Evolutionary conservation across 64 coral and sea anemone species (phyloP).

Genomic region (Pocillopora damicornis): DNA sequence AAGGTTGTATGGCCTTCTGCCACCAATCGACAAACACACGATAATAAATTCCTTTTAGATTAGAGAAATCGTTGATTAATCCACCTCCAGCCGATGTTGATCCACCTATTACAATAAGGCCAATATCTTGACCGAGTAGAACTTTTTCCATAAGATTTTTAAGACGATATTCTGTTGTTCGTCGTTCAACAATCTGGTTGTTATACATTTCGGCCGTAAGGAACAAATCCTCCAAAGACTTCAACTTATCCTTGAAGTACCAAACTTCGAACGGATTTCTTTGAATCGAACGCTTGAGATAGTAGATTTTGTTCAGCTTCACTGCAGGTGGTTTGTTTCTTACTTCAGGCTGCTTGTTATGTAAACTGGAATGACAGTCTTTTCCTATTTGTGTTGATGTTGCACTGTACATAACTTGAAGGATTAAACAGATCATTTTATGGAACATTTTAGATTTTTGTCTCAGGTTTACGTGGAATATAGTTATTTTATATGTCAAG

Average conservation of each 20-base stretch:
- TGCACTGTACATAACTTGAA: no score
- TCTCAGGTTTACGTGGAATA: no score
- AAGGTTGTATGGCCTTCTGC: slow-evolving; percentile 7
- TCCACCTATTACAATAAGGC: background rate
- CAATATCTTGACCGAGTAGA: background rate
- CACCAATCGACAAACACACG: slow-evolving; percentile 21
- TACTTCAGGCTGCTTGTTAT: background rate
- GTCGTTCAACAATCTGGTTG: background rate
- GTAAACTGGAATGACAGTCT: no score
- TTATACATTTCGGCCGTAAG: background rate
- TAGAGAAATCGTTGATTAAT: background rate
- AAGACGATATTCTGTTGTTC: slow-evolving; percentile 8
- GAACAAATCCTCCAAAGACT: background rate
- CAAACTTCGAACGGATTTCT: background rate
- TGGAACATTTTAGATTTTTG: no score
- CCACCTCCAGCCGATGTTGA: slow-evolving; percentile 33
- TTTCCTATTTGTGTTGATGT: no score
- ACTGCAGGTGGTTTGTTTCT: background rate
- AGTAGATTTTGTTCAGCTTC: background rate
- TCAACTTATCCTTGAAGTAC: slow-evolving; percentile 7
- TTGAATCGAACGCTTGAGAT: background rate
- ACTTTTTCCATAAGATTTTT: background rate
- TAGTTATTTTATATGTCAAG: background rate
- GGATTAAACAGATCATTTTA: no score
- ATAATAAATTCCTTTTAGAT: slow-evolving; percentile 17